Base-by-base conservation (phyloP, 1,140 invertebrate species). In the Ips typographus region DNA sequence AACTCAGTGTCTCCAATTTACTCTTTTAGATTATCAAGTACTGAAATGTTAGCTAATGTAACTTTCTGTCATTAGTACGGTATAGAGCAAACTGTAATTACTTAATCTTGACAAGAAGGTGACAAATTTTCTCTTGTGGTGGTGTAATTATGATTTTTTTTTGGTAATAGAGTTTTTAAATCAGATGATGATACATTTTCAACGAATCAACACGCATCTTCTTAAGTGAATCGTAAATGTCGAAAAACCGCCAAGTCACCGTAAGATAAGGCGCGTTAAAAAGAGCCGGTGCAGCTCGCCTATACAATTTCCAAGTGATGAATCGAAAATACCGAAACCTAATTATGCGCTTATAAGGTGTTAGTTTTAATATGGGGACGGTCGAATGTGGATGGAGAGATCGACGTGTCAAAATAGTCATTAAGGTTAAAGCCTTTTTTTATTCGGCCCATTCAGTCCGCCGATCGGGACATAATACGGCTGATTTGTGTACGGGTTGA, bases 321-420 rank as follows among this genome's bases (percentile, higher is more conserved):
- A 66, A 66, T 66, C 42, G 42, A 65, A 65, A 64, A 66, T 40
- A 38, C 65, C 55, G 40, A 38, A 22, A 56, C 63, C 52, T 66
- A 66, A 66, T 66, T 66, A 66, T 59, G 51, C 38, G 42, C 65
- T 38, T 66, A 66, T 58, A 66, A 58, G 64, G 64, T 59, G 56
- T 66, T 58, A 58, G 65, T 58, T 66, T 66, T 66, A 66, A 66
- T 66, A 51, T 43, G 38, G 3, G 51, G 3, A 56, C 40, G 44
- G 8, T 22, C 36, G 36, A 8, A 65, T 52, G 49, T 55, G 38
- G 62, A 65, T 56, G 62, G 49, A 65, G 58, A 59, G 4, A 55
- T 66, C 42, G 55, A 42, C 55, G 3, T 66, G 65, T 66, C 65
- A 66, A 66, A 66, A 66, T 59, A 66, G 42, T 66, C 65, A 59